These are phyloP conservation scores for Sylvia atricapilla DNA, from an alignment of 2,113 vertebrate species.

Conservation along the genomic window DNA sequence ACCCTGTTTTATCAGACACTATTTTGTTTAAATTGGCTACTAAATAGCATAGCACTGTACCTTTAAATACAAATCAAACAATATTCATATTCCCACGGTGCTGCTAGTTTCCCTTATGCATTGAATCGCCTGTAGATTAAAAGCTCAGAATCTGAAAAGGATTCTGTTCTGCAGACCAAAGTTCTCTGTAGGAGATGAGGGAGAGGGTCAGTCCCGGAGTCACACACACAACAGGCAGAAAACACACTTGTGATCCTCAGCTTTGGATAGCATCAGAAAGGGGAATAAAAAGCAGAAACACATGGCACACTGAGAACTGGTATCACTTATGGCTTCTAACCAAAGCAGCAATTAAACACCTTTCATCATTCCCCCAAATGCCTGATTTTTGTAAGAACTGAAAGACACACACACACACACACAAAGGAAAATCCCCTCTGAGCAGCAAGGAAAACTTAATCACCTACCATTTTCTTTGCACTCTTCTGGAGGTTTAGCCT, in stretches of 20 bases:
- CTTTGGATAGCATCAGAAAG: conserved; percentile 64
- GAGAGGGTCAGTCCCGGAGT: conserved; percentile 68
- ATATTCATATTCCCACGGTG: conserved; percentile 66
- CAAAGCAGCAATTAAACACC: conserved; percentile 67
- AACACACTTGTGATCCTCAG: conserved; percentile 66
- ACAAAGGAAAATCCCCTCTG: conserved; percentile 55
- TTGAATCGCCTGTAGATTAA: conserved; percentile 56
- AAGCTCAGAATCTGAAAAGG: conserved; percentile 67
- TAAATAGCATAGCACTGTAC: conserved; percentile 54
- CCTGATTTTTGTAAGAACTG: conserved; percentile 52
- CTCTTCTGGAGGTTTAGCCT: conserved; percentile 98
- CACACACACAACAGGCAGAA: conserved; percentile 69
- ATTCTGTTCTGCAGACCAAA: conserved; percentile 67
- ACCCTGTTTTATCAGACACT: conserved; percentile 38
- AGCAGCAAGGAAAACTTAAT: conserved; percentile 72
- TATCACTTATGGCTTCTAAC: conserved; percentile 63
- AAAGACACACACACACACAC: neutral
- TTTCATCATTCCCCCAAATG: conserved; percentile 54
- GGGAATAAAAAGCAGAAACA: conserved; percentile 68
- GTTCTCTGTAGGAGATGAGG: conserved; percentile 69
- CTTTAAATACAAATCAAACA: conserved; percentile 70
- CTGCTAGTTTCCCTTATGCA: conserved; percentile 62
- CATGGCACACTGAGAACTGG: conserved; percentile 68
- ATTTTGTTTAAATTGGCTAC: conserved; percentile 47
- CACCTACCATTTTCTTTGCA: conserved; percentile 98